Base-by-base conservation (phyloP, 2,113 vertebrate species). In the Indicator indicator region DNA sequence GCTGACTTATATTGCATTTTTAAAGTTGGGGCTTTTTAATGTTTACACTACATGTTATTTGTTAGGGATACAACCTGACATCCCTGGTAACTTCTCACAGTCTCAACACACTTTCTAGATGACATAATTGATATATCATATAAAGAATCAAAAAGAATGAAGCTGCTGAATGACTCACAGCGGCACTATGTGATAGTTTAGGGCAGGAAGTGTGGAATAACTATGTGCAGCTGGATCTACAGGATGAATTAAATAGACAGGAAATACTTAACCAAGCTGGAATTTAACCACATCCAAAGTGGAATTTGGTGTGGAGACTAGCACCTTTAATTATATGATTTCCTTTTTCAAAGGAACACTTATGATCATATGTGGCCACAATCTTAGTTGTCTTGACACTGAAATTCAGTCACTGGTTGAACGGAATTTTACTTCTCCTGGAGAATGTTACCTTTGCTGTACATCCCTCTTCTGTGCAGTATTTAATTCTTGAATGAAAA, bases 251-350 rank as follows among this genome's bases (percentile, higher is more conserved):
- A 91, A 94, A 86, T 80, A 76, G 93, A 76, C 95, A 95, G 94
- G 93, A 97, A 96, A 95, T 95, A 97, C 78, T 94, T 96, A 94
- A 87, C 95, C 89, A 89, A 86, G 89, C 75, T 95, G 95, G 95
- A 96, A 95, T 96, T 95, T 90, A 89, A 94, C 96, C 94, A 89
- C 95, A 90, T 91, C 88, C 90, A 93, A 96, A 93, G 70, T 94
- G 88, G 92, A 96, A 94, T 92, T 96, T 92, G 93, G 82, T 89
- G 93, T 94, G 91, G 89, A 95, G 81, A 75, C 88, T 91, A 89
- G 80, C 86, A 91, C 89, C 95, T 96, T 94, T 92, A 95, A 92
- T 96, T 84, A 54, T 55, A 59, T 58, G 38, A 75, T 82, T 85
- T 50, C 16, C 90, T 32, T 86, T 86, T 90, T 72, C 48, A 33